Percentiles rank a stretch among this genome's conserved stretches.
These are phyloP conservation scores for Microctonus hyperodae DNA, from an alignment of 2,888 invertebrate genomes.

Conservation along the genomic window DNA sequence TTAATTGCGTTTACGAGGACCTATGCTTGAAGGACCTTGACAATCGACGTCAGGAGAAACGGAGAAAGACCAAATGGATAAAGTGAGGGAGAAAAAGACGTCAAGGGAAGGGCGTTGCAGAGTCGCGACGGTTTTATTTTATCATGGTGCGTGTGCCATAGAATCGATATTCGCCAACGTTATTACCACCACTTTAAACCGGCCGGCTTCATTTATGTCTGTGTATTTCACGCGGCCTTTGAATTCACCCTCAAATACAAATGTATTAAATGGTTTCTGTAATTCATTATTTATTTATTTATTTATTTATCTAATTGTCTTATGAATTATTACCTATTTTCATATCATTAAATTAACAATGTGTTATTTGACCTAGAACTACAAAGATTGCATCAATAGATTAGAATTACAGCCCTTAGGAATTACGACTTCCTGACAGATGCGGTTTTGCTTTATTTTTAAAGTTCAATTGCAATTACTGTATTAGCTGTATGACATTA, in stretches of 20 bases:
- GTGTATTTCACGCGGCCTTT: slow-evolving; percentile 28
- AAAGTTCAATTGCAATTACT: not conserved
- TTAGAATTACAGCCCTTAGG: not conserved
- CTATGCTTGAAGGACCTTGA: slow-evolving; percentile 33
- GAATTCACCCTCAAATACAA: slow-evolving; percentile 38
- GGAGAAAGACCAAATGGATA: too few relatives aligned
- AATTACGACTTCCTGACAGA: too few relatives aligned
- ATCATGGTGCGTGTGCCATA: slow-evolving; percentile 38
- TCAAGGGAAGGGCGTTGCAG: slow-evolving; percentile 34
- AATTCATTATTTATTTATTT: too few relatives aligned
- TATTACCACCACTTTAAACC: slow-evolving; percentile 34
- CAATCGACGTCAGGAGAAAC: slow-evolving; percentile 28
- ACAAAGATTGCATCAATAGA: not conserved
- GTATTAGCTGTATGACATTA: not conserved
- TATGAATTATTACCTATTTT: too few relatives aligned
- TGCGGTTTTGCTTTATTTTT: not conserved
- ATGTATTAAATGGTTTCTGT: slow-evolving; percentile 3
- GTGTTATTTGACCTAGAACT: not conserved
- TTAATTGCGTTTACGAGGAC: not conserved
- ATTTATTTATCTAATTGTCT: too few relatives aligned
- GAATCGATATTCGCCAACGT: slow-evolving; percentile 43
- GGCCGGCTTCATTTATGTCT: slow-evolving; percentile 32
- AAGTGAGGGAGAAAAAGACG: not conserved
- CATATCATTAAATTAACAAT: not conserved
- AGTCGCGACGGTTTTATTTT: slow-evolving; percentile 33